Base-by-base conservation (phyloP, 2,113 vertebrate species). In the Gambusia holbrooki region DNA sequence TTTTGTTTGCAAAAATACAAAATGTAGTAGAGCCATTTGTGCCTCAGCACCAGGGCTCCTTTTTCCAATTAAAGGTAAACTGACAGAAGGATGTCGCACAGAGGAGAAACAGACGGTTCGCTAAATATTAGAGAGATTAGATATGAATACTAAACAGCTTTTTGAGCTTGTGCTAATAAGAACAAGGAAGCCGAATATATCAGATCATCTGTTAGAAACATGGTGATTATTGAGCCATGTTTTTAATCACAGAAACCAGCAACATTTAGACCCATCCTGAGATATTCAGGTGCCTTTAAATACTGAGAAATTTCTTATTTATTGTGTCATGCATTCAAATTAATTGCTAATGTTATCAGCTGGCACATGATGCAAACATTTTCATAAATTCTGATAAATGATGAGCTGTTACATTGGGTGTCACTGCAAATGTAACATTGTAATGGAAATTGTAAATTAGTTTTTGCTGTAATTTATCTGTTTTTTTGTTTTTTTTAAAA, bases 1-100 rank as follows among this genome's bases (percentile, higher is more conserved):
- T 19, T 5, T 17, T 11, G 51, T 58, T 58, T 58, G 51, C 51
- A 58, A 58, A 58, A 58, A 58, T 22, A 58, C 19, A n/a, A 42
- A 42, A 3, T 25, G 51, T 58, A n/a, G 51, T 58, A n/a, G 25
- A 10, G 22, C 51, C 51, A n/a, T 58, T 58, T 58, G 22, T n/a
- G 62, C 29, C 33, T 30, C 22, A 33, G 30, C 37, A 68, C 71
- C 84, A 58, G 77, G 74, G 75, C 35, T 51, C 19, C 25, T 78
- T 65, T 35, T 60, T 3, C 15, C 22, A 30, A 33, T 65, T 65
- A 25, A 58, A 58, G 25, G 51, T 58, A 58, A 58, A 58, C 51
- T n/a, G 51, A 58, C 51, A 58, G 51, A 25, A 58, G 51, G 51
- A 58, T 58, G 51, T 58, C 25, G 19, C 51, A 58, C 51, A 58